A percentile compares a stretch with the other conserved stretches of the same genome.
Evolutionary conservation across 35 echinoderm and acorn worm genomes (phyloP).

Genomic region (Lytechinus variegatus): DNA sequence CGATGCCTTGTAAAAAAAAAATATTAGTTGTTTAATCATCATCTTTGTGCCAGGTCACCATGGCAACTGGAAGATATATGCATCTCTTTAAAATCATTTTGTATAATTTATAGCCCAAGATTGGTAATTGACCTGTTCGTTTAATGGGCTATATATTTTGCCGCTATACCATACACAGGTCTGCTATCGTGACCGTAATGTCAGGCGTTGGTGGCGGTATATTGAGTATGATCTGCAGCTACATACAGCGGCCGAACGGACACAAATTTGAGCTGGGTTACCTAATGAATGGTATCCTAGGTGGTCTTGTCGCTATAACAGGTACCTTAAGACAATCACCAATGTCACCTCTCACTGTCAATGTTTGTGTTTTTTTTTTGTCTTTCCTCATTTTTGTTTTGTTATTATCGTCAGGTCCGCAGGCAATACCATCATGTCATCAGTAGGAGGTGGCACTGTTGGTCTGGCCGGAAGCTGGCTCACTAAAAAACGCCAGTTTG

Average conservation of each 20-base stretch:
- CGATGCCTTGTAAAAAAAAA: too few species aligned
- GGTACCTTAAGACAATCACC: constrained; percentile 44
- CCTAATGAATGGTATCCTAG: constrained; percentile 87
- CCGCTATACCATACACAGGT: constrained; percentile 46
- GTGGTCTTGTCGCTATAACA: constrained; percentile 78
- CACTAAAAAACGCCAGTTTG: constrained; percentile 69
- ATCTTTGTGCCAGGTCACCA: too few species aligned
- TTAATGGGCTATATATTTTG: too few species aligned
- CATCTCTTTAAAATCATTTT: too few species aligned
- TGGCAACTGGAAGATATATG: too few species aligned
- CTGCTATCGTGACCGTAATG: constrained; percentile 64
- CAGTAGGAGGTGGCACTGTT: constrained; percentile 69
- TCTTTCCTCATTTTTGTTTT: neutral
- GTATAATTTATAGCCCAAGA: too few species aligned
- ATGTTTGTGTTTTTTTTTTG: neutral
- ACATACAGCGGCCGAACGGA: constrained; percentile 46
- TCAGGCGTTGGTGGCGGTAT: constrained; percentile 76
- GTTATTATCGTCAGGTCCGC: constrained; percentile 61
- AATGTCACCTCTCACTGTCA: neutral
- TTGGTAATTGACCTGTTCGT: too few species aligned
- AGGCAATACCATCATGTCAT: constrained; percentile 69
- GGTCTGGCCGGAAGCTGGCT: constrained; percentile 66
- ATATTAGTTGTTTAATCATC: too few species aligned
- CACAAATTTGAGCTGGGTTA: constrained; percentile 86
- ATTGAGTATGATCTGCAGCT: constrained; percentile 59